These are phyloP conservation scores for Microctenopoma lineatum DNA, from an alignment of 2,797 vertebrate genomes.

Conservation along the genomic window DNA sequence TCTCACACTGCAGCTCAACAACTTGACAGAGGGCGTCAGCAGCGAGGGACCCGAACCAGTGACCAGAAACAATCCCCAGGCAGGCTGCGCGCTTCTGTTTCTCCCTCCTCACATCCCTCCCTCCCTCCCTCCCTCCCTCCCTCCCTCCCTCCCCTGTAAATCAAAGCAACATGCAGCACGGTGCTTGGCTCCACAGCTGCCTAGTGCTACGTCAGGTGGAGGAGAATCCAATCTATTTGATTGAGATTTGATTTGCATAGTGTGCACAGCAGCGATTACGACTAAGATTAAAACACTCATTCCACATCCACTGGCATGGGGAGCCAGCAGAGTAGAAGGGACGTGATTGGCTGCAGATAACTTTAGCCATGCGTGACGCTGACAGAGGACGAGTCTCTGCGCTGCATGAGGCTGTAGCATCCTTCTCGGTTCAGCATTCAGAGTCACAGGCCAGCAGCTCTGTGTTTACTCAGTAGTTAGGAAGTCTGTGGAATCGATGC, in stretches of 20 bases:
- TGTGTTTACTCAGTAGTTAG: slow-evolving; percentile 53
- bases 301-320: slow-evolving; percentile 42
- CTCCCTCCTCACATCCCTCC: slow-evolving; percentile 27
- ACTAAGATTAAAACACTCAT: slow-evolving; percentile 70
- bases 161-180: slow-evolving; percentile 47
- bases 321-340: slow-evolving; percentile 48
- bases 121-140: neutral
- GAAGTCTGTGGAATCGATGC: slow-evolving; percentile 37
- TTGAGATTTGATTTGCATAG: slow-evolving; percentile 67
- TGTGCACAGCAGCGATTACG: slow-evolving; percentile 43
- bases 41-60: slow-evolving; percentile 74
- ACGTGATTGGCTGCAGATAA: slow-evolving; percentile 48
- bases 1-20: slow-evolving; percentile 70
- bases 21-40: slow-evolving; percentile 72
- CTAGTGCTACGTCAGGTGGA: slow-evolving; percentile 63
- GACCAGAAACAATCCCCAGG: slow-evolving; percentile 79
- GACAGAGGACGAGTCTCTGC: slow-evolving; percentile 7
- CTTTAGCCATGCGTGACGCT: slow-evolving; percentile 44
- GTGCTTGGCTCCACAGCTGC: neutral
- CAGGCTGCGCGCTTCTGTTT: slow-evolving; percentile 59
- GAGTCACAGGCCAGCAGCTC: slow-evolving; percentile 51
- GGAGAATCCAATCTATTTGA: slow-evolving; percentile 74
- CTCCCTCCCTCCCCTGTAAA: slow-evolving; percentile 42
- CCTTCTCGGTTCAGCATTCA: slow-evolving; percentile 45
- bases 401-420: slow-evolving; percentile 37